phyloP scores from a whole-genome alignment of 1,140 invertebrate species.

The Cardiocondyla obscurior region DNA sequence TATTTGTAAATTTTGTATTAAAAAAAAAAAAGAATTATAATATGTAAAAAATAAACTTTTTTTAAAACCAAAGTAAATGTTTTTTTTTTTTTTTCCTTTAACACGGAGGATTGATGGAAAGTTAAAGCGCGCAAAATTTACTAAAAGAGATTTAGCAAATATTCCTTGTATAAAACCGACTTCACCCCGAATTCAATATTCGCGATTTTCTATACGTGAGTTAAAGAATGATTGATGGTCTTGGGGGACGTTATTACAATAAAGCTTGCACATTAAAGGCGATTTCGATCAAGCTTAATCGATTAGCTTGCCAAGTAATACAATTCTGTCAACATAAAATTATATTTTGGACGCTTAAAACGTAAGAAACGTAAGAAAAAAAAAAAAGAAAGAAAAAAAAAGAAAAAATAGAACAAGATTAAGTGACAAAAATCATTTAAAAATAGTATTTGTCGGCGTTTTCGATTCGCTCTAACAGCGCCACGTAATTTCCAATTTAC shows the following conservation, averaged over 20 bases:
- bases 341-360: too few species aligned
- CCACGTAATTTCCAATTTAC: neutral
- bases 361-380: neutral
- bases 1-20: neutral
- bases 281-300: neutral
- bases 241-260: neutral
- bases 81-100: too few species aligned
- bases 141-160: neutral
- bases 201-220: neutral
- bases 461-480: neutral
- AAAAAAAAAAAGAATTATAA: too few species aligned
- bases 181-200: neutral
- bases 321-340: neutral
- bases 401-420: too few species aligned
- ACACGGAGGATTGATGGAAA: too few species aligned
- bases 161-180: neutral
- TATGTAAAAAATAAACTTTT: too few species aligned
- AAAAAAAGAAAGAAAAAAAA: too few species aligned
- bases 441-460: too few species aligned
- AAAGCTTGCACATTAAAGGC: neutral
- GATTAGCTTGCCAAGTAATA: neutral
- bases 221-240: slow-evolving; percentile 5
- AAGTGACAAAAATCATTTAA: too few species aligned
- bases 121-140: neutral
- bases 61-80: too few species aligned